These are phyloP conservation scores for Heliothis peltigera DNA, from an alignment of 2,888 invertebrate species.

Conservation along the genomic window DNA sequence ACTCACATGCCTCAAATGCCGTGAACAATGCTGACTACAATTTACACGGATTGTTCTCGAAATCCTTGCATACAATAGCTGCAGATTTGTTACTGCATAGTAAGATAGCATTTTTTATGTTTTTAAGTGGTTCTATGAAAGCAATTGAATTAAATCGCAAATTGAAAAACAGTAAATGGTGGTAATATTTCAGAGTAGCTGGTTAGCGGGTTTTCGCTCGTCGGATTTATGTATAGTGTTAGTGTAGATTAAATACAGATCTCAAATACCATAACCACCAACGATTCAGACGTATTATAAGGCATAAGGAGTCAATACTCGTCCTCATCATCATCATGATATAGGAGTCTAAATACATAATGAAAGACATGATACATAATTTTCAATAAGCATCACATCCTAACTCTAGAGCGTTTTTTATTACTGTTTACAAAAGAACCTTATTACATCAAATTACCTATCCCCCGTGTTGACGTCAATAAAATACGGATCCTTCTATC, in stretches of 20 bases:
- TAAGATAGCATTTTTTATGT: background rate
- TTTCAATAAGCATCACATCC: background rate
- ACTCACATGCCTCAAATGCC: background rate
- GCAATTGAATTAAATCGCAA: too few species aligned
- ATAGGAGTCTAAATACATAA: background rate
- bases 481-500: slow-evolving; percentile 44
- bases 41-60: background rate
- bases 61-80: background rate
- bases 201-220: too few species aligned
- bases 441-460: slow-evolving; percentile 48
- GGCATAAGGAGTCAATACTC: too few species aligned
- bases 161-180: too few species aligned
- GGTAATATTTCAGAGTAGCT: too few species aligned
- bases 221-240: too few species aligned
- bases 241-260: too few species aligned
- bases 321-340: background rate
- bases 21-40: background rate
- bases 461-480: slow-evolving; percentile 46
- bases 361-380: background rate
- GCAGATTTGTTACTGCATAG: background rate
- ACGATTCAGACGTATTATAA: too few species aligned
- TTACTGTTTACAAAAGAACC: slow-evolving; percentile 30
- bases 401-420: background rate
- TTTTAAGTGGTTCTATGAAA: too few species aligned
- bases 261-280: too few species aligned